These are phyloP conservation scores for Rhabdomys pumilio DNA, from an alignment of 2,797 vertebrate genomes.

Conservation along the genomic window DNA sequence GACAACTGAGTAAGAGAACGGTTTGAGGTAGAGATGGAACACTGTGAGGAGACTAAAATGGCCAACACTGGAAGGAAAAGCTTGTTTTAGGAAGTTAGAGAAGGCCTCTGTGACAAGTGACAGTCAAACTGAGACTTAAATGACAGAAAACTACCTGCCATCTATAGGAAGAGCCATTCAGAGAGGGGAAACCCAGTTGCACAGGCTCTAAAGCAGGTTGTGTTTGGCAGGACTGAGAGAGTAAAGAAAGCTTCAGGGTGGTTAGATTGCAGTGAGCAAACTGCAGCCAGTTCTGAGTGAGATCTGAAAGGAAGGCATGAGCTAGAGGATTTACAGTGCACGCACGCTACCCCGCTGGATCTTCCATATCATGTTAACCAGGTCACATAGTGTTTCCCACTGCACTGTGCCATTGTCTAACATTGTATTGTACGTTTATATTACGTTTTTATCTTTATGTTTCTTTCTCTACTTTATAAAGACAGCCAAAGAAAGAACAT, in stretches of 20 bases:
- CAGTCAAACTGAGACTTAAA: background rate
- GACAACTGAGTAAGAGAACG: background rate
- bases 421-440: no score
- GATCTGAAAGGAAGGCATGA: background rate
- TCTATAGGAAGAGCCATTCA: background rate
- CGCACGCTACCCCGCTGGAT: accelerated
- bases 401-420: background rate
- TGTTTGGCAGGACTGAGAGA: background rate
- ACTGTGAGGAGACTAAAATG: background rate
- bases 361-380: background rate
- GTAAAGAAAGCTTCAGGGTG: background rate
- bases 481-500: background rate
- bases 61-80: background rate
- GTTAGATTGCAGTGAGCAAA: background rate
- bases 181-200: background rate
- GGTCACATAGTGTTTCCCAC: background rate
- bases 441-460: background rate
- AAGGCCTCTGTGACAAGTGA: background rate
- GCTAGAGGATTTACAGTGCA: background rate
- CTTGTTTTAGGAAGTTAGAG: background rate
- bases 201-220: background rate
- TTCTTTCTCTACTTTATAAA: background rate
- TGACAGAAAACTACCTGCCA: background rate
- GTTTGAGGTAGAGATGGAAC: background rate
- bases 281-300: background rate